These are phyloP conservation scores for Castor canadensis DNA, from an alignment of 2,113 vertebrate genomes.

Conservation along the genomic window DNA sequence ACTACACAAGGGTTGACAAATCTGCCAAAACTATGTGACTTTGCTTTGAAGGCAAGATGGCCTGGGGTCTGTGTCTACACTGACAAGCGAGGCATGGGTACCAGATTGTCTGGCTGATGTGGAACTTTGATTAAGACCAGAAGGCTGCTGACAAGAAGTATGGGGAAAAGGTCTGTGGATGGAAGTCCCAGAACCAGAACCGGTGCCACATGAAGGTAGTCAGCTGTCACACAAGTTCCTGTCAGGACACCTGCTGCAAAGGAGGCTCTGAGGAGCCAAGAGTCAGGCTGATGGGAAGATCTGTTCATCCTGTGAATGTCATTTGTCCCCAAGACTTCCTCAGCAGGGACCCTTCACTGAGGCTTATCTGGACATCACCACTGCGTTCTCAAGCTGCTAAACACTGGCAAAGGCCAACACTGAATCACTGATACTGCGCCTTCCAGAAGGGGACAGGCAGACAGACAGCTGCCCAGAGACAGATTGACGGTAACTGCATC, in stretches of 20 bases:
- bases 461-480: background rate
- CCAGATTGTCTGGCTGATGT: background rate
- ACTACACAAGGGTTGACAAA: too few relatives aligned
- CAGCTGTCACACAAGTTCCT: background rate
- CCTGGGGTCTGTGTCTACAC: background rate
- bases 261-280: too few relatives aligned
- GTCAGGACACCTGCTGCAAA: background rate
- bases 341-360: background rate
- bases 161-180: background rate
- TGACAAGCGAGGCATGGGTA: background rate
- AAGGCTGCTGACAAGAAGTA: background rate
- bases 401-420: background rate
- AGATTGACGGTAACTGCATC: too few relatives aligned
- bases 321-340: background rate
- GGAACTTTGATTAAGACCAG: background rate
- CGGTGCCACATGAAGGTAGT: background rate
- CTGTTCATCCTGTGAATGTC: background rate
- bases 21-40: background rate
- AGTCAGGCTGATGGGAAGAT: background rate
- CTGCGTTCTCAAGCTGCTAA: background rate
- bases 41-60: background rate
- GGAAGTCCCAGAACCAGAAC: too few relatives aligned
- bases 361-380: fast-evolving
- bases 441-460: background rate
- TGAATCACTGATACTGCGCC: background rate